phyloP scores from a whole-genome alignment of 2,888 invertebrate species.

The Synergus japonicus region DNA sequence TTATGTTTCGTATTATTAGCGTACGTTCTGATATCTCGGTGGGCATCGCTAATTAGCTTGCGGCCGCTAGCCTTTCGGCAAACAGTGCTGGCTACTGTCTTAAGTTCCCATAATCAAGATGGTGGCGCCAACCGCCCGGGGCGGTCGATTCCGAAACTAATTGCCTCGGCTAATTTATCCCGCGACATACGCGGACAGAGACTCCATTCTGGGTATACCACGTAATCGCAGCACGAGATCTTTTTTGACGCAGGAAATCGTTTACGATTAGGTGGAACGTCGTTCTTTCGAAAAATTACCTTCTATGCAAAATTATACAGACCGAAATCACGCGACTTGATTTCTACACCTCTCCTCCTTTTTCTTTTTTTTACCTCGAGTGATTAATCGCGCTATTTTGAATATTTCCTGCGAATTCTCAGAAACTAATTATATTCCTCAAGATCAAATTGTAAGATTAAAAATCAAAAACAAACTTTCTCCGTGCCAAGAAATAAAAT shows the following conservation, averaged over 20 bases:
- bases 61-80: conserved; percentile 73
- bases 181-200: conserved; percentile 70
- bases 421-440: neutral
- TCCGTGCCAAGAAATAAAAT: neutral
- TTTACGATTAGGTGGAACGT: conserved; percentile 47
- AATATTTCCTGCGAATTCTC: neutral
- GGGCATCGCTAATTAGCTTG: conserved; percentile 77
- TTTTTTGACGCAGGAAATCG: conserved; percentile 47
- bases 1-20: conserved; percentile 76
- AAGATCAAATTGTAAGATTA: neutral
- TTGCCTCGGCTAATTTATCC: conserved; percentile 77
- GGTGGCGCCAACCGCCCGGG: conserved; percentile 76
- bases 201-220: conserved; percentile 65
- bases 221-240: conserved; percentile 61
- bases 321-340: conserved; percentile 34
- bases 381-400: neutral
- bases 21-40: conserved; percentile 75
- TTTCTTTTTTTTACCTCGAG: neutral
- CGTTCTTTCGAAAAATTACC: conserved; percentile 42
- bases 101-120: conserved; percentile 74
- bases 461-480: neutral
- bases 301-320: conserved; percentile 24
- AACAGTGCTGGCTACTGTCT: conserved; percentile 77
- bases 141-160: conserved; percentile 76
- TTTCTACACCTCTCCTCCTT: conserved; percentile 21